Evolutionary conservation across 2,888 invertebrate genomes (phyloP).

Genomic region (Plagodis dolabraria): DNA sequence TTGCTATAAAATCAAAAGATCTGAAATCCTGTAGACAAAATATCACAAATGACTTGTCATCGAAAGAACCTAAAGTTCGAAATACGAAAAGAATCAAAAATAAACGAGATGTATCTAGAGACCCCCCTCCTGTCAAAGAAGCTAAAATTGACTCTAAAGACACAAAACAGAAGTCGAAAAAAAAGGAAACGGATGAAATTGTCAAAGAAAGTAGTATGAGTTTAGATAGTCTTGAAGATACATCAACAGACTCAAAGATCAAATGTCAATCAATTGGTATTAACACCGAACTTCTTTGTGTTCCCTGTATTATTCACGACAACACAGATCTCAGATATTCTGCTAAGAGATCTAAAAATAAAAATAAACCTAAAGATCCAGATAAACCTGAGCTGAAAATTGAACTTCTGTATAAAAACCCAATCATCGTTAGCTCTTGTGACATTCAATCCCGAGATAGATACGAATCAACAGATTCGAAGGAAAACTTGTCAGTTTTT

Average conservation of each 20-base stretch:
- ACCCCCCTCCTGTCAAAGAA: constrained; percentile 22
- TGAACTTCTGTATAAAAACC: constrained; percentile 72
- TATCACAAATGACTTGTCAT: constrained; percentile 17
- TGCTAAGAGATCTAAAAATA: constrained; percentile 40
- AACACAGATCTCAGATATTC: constrained; percentile 49
- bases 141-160: constrained; percentile 30
- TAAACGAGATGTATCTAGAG: constrained; percentile 32
- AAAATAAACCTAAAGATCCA: constrained; percentile 30
- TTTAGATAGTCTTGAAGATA: constrained; percentile 71
- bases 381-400: constrained; percentile 51
- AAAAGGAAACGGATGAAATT: constrained; percentile 38
- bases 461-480: constrained; percentile 43
- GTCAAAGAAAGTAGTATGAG: constrained; percentile 71
- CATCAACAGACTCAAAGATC: constrained; percentile 42
- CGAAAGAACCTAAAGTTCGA: constrained; percentile 31
- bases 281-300: constrained; percentile 71
- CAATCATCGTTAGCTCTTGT: constrained; percentile 58
- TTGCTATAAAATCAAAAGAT: neutral
- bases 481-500: constrained; percentile 43
- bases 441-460: constrained; percentile 49
- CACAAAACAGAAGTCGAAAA: constrained; percentile 34
- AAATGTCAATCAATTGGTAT: constrained; percentile 66
- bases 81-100: constrained; percentile 32
- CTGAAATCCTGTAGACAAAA: constrained; percentile 4
- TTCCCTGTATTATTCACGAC: constrained; percentile 73